Evolutionary conservation across 2,797 vertebrate genomes (phyloP), one percentile per base, ranked within the genome.

Genomic region (Scomberomorus guttatus): DNA sequence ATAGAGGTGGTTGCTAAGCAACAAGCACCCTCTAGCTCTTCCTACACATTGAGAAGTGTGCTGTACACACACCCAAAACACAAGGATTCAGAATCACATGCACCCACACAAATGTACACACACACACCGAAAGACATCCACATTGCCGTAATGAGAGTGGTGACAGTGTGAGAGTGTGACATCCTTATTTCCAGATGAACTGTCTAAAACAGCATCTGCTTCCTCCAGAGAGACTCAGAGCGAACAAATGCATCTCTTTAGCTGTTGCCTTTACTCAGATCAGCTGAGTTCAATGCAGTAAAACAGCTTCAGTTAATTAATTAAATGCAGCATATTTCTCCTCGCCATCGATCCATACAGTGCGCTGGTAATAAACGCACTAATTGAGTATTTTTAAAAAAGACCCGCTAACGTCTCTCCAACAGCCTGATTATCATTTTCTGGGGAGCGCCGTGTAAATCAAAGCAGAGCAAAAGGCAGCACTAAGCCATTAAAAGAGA

Each of bases 1-100:
- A 76, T 72, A 72, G 76, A 86, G 77, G 76, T 12, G 70, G 92
- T 94, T 95, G 94, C 95, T 94, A 94, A 84, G 95, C 90, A 95
- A 96, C 95, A 94, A 90, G 91, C 90, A 92, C 93, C 90, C 87
- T 90, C 87, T 77, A 56, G 77, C 76, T 92, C 90, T 87, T 88
- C 92, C 91, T 91, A 90, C 93, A 94, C 90, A 89, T 58, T 58
- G 58, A 73, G 42, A 67, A 68, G 63, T 75, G 79, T 79, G 58
- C 69, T 80, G 20, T n/a, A 44, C 77, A 77, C 77, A 59, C 61
- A 81, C 27, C 17, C 12, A 52, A 69, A 81, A 81, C 75, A 71
- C 66, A 65, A 44, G 18, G 20, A 83, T 50, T 78, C 73, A 77
- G 64, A 75, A 75, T 65, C 62, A 48, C 65, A 54, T 13, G 3